Evolutionary conservation across 2,113 vertebrate species (phyloP).

Genomic region (Oceanites oceanicus): DNA sequence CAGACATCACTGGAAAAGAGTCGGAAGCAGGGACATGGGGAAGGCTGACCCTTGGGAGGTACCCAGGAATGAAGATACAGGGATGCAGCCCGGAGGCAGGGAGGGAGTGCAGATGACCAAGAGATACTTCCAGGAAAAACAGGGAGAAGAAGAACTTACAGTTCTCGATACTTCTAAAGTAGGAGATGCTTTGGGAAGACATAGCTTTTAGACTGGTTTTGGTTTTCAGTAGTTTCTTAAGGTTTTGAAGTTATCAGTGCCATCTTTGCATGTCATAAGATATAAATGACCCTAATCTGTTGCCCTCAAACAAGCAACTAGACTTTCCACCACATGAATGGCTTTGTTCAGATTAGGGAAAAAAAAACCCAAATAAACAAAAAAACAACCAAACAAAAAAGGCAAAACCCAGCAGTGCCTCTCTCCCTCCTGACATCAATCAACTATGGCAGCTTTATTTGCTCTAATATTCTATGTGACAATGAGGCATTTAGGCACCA

Average conservation of each 20-base stretch:
- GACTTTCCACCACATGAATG: not conserved
- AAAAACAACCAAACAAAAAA: not conserved
- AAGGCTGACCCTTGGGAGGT: not conserved
- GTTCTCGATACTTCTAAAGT: not conserved
- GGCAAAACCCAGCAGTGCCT: not conserved
- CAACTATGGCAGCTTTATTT: not conserved
- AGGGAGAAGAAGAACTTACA: not conserved
- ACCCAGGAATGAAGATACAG: not conserved
- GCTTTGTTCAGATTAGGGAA: not conserved
- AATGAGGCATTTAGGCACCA: not conserved
- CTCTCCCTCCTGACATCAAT: not conserved
- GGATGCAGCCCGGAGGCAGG: not conserved
- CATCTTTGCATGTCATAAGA: not conserved
- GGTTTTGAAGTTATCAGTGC: not conserved
- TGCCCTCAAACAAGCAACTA: not conserved
- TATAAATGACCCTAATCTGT: not conserved
- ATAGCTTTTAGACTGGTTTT: not conserved
- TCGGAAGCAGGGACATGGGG: fast-evolving
- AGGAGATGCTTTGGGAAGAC: not conserved
- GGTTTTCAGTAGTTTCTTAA: not conserved
- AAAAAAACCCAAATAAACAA: not conserved
- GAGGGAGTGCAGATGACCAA: not conserved
- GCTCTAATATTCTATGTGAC: fast-evolving
- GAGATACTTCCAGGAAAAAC: not conserved
- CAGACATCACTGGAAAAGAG: not conserved